Conservation (phyloP, 2,888 invertebrate genomes). For the Acholoe squamosa region DNA sequence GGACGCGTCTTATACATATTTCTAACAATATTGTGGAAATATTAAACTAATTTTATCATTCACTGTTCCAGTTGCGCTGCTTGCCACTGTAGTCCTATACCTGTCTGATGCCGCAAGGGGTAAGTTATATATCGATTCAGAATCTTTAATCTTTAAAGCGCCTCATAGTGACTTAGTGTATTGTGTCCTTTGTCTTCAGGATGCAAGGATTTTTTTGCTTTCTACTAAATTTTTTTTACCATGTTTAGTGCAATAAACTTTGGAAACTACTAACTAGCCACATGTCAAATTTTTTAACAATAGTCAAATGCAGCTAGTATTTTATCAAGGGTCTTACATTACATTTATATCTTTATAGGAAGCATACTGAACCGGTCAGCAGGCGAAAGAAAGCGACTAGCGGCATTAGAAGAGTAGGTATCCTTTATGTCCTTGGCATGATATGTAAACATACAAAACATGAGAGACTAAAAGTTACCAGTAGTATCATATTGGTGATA, state of each 20-base stretch:
- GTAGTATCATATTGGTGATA: not conserved
- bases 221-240: not conserved
- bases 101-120: conserved; percentile 79
- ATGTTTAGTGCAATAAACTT: not conserved
- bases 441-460: not conserved
- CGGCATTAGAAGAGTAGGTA: conserved; percentile 61
- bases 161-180: not conserved
- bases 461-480: not conserved
- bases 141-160: not conserved
- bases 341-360: conserved; percentile 38
- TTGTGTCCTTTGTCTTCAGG: not conserved
- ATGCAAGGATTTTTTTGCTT: not conserved
- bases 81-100: conserved; percentile 80
- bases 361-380: conserved; percentile 67
- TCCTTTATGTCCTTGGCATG: not conserved
- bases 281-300: not conserved
- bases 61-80: conserved; percentile 79
- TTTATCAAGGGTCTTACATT: not conserved
- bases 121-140: no score
- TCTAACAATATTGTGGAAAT: no score
- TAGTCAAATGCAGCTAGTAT: not conserved
- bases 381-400: conserved; percentile 38
- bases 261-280: not conserved
- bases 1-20: no score
- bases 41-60: not conserved